These are phyloP conservation scores for Drosophila formosana DNA, from an alignment of 2,888 invertebrate genomes.

Conservation along the genomic window DNA sequence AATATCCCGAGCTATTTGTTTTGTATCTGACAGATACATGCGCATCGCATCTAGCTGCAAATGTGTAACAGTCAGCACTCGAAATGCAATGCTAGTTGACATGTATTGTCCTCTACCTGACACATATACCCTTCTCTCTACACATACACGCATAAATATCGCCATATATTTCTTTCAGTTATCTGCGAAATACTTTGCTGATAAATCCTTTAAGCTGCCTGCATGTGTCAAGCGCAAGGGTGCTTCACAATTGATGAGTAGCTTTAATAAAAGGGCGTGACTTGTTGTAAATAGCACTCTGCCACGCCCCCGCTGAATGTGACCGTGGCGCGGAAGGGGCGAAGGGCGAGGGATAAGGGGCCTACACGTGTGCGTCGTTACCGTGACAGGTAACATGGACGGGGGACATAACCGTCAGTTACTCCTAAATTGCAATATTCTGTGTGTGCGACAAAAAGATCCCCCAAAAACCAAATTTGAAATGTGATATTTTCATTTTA, in stretches of 20 bases:
- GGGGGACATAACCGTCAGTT: constrained; percentile 22
- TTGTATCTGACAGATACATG: constrained; percentile 66
- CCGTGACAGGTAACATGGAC: constrained; percentile 51
- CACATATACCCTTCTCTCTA: constrained; percentile 8
- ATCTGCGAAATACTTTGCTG: constrained; percentile 43
- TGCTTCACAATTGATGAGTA: constrained; percentile 77
- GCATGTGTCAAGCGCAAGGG: constrained; percentile 68
- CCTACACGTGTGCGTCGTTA: constrained; percentile 60
- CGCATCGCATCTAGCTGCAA: constrained; percentile 57
- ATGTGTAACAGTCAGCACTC: constrained; percentile 65
- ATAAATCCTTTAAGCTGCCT: constrained; percentile 75
- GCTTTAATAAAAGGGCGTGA: constrained; percentile 80
- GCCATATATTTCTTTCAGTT: constrained; percentile 33
- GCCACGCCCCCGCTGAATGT: constrained; percentile 8
- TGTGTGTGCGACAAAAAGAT: constrained; percentile 12
- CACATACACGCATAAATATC: constrained; percentile 5
- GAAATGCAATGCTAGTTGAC: constrained; percentile 61
- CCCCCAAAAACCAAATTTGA: constrained; percentile 38
- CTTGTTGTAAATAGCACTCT: constrained; percentile 71
- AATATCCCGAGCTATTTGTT: constrained; percentile 55
- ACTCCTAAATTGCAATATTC: constrained; percentile 47
- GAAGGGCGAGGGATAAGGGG: not conserved
- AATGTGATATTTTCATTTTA: constrained; percentile 59
- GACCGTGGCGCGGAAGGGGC: not conserved
- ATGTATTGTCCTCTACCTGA: constrained; percentile 45